Evolutionary conservation across 2,888 invertebrate species (phyloP), one percentile per base, ranked within the genome.

Genomic region (Ormia ochracea): DNA sequence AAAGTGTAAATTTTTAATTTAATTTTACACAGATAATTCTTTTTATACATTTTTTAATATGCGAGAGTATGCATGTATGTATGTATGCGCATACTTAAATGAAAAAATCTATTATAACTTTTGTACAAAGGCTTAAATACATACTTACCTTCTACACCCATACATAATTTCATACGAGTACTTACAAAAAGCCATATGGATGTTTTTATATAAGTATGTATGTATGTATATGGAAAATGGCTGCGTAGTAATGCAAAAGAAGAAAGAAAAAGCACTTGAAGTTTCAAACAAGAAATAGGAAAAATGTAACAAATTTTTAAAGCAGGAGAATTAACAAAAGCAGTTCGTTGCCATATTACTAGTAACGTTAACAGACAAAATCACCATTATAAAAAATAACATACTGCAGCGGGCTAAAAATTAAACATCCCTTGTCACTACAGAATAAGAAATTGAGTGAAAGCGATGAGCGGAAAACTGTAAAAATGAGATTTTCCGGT

Each of bases 261-360:
- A 43, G 9, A 65, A 59, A 45, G 43, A 41, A 77, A 61, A 77
- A 77, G 19, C 56, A 38, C 31, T 50, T 77, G 17, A 76, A 48
- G 38, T 68, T 68, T 63, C 36, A 36, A 76, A 61, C 28, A 58
- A 36, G 48, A 41, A 63, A 65, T 36, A 38, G 41, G 17, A 52
- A 63, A 68, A 75, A 70, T 65, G 12, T 19, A 63, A 41, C 63
- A 50, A 78, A 33, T 73, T 14, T 79, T 74, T 48, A 79, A 45
- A 66, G 54, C 76, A 76, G 61, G 72, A 70, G 58, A 52, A 72
- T 68, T 56, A 79, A 73, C 38, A 58, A 63, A 69, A 73, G 45
- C 56, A 80, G 68, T 72, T 80, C 58, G 72, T 76, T 80, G 72
- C 76, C 72, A 73, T 68, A 76, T 52, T 76, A 63, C 56, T 68